phyloP scores from a whole-genome alignment of 1,140 invertebrate genomes.

The Platorchestia sp. region DNA sequence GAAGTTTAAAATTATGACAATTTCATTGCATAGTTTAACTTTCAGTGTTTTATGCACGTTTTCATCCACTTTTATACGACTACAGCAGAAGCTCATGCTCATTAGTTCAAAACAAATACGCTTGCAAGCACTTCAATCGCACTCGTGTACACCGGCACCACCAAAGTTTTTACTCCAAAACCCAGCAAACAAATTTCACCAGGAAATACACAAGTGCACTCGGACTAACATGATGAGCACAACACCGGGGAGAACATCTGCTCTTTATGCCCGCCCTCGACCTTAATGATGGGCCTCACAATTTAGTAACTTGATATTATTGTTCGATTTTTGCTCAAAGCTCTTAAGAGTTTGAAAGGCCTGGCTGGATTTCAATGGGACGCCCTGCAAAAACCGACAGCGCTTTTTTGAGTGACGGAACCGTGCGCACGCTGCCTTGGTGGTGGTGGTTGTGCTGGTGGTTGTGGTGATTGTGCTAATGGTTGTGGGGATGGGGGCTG shows the following conservation, averaged over 20 bases:
- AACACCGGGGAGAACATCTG: neutral
- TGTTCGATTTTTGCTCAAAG: slow-evolving; percentile 9
- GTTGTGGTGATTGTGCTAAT: too few species aligned
- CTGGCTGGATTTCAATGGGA: neutral
- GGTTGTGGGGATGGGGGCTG: too few species aligned
- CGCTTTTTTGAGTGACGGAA: neutral
- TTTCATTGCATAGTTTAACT: too few species aligned
- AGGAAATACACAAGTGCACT: neutral
- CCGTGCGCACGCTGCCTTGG: too few species aligned
- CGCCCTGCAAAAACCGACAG: neutral
- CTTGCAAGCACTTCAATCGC: too few species aligned
- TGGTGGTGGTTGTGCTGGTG: too few species aligned
- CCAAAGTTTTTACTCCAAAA: neutral
- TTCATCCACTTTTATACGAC: too few species aligned
- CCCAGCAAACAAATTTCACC: neutral
- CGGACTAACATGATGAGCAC: neutral
- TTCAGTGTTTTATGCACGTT: too few species aligned
- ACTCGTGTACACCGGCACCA: neutral
- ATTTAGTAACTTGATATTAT: slow-evolving; percentile 41
- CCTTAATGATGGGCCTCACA: slow-evolving; percentile 20
- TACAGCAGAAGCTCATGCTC: too few species aligned
- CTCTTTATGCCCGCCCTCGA: neutral
- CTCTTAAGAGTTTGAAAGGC: slow-evolving; percentile 20
- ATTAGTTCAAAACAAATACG: too few species aligned
- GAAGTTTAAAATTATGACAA: too few species aligned